Base-by-base conservation (phyloP, 1,140 invertebrate genomes). In the Orchestia grillus region DNA sequence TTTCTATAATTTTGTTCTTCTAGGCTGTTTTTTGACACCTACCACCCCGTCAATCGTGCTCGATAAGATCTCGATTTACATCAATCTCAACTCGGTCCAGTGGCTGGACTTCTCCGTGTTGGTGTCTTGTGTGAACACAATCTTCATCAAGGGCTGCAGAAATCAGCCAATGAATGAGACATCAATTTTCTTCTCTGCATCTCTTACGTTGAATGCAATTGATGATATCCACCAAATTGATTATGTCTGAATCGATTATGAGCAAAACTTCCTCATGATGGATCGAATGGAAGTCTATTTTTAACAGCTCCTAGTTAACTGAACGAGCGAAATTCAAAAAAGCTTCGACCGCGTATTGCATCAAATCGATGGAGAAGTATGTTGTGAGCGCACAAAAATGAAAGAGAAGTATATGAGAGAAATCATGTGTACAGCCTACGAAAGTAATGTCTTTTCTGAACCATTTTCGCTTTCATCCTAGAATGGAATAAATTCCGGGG, bases 51-150 rank as follows among this genome's bases (percentile, higher is more conserved):
- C n/a, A 90, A n/a, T 90, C 88, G 28, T 36, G 36, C 36, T 42
- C 41, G 88, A 90, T 90, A 90, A 90, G 88, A 90, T 90, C 88
- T 90, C 28, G 88, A 41, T 90, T 90, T 42, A 4, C 41, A 90
- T 90, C 88, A 15, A 90, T 90, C 88, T 90, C 41, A 42, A 90
- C 88, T 90, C 42, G 0, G 88, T 28, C 15, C 88, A 90, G 4
- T 28, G 41, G 28, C 41, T 90, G 3, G 88, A 43, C 41, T 42
- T 44, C 88, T 44, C 28, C 88, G 88, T 90, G 41, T 42, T 43
- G 88, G 3, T 41, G 43, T 44, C 11, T 42, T 41, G 88, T 44
- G 88, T 19, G 88, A 90, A 42, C 42, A 90, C 41, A 90, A 90
- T 90, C 28, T 41, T 90, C 41, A 44, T 43, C 41, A 90, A 44